Base-by-base conservation (phyloP, 1,140 invertebrate genomes). In the Daktulosphaira vitifoliae region DNA sequence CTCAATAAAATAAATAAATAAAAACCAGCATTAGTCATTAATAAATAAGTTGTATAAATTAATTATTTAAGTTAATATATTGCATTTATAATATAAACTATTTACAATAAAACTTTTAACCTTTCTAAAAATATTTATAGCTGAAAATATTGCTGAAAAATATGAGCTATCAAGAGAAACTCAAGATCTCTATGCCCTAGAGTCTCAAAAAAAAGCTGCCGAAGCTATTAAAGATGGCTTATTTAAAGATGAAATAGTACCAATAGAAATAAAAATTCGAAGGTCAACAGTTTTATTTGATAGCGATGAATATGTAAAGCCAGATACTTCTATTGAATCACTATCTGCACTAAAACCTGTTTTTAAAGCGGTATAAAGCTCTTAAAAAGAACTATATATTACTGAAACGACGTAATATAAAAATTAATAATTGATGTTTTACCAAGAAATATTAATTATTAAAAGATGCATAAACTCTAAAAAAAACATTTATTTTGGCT, bases 111-210 rank as follows among this genome's bases (percentile, higher is more conserved):
- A 44, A 46, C 38, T 65, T 44, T 20, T 66, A 8, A n/a, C n/a
- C n/a, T n/a, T n/a, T 46, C 38, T 48, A 62, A 49, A 65, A 56
- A 37, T 65, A 38, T 67, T 74, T 72, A 53, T 65, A 83, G 85
- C 86, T 69, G 90, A 93, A 76, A 90, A 92, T 77, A 75, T 93
- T 38, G 85, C 84, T 0, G 83, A 86, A 70, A 74, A 81, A 59
- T 91, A 80, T 74, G 75, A 77, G 7, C 80, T 93, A 46, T 80
- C 78, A 18, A 78, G 89, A 69, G 76, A 84, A 73, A 82, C 85
- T 20, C 91, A 94, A 76, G 90, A 93, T 72, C 71, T 77, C 37
- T 89, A 81, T 77, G 86, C 90, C 0, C 71, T 79, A 0, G 71
- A 77, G 52, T 92, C 88, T n/a, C 89, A 93, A 72, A 75, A 79